Evolutionary conservation across 2,113 vertebrate genomes (phyloP).

Genomic region (Donacobius atricapilla): DNA sequence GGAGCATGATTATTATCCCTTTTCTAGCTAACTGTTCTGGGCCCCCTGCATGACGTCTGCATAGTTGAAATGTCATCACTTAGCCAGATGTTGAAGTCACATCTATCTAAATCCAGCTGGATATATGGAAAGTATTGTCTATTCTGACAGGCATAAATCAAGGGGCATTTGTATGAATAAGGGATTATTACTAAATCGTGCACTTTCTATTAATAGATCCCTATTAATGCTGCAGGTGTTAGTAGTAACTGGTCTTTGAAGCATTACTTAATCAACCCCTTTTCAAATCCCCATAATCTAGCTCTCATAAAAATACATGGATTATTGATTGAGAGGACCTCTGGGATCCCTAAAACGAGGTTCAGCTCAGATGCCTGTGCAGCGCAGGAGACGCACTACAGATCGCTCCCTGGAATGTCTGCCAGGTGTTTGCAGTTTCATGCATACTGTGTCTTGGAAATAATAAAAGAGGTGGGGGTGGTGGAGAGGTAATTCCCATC

Average conservation of each 20-base stretch:
- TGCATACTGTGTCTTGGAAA: slow-evolving; percentile 23
- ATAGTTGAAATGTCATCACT: slow-evolving; percentile 60
- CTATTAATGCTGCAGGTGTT: slow-evolving; percentile 77
- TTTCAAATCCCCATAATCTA: slow-evolving; percentile 77
- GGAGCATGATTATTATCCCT: slow-evolving; percentile 36
- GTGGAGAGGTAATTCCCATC: slow-evolving; percentile 40
- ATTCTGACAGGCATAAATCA: slow-evolving; percentile 63
- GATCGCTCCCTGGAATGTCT: slow-evolving; percentile 54
- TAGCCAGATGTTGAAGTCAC: slow-evolving; percentile 69
- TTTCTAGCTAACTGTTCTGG: slow-evolving; percentile 24
- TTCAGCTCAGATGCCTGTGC: slow-evolving; percentile 52
- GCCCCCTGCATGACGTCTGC: slow-evolving; percentile 33
- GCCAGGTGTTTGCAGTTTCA: slow-evolving; percentile 72
- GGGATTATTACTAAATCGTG: slow-evolving; percentile 60
- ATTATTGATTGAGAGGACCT: slow-evolving; percentile 79
- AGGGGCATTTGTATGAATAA: slow-evolving; percentile 54
- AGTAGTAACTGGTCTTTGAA: slow-evolving; percentile 71
- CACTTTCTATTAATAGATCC: slow-evolving; percentile 70
- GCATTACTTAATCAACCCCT: slow-evolving; percentile 69
- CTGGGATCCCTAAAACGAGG: slow-evolving; percentile 71
- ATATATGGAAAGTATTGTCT: slow-evolving; percentile 35
- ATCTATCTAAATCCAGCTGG: slow-evolving; percentile 39
- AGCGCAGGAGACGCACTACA: slow-evolving; percentile 56
- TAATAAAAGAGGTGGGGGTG: slow-evolving; percentile 26
- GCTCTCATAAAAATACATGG: slow-evolving; percentile 76